Evolutionary conservation across 1,140 invertebrate species (phyloP).

Genomic region (Zaprionus ornatus): DNA sequence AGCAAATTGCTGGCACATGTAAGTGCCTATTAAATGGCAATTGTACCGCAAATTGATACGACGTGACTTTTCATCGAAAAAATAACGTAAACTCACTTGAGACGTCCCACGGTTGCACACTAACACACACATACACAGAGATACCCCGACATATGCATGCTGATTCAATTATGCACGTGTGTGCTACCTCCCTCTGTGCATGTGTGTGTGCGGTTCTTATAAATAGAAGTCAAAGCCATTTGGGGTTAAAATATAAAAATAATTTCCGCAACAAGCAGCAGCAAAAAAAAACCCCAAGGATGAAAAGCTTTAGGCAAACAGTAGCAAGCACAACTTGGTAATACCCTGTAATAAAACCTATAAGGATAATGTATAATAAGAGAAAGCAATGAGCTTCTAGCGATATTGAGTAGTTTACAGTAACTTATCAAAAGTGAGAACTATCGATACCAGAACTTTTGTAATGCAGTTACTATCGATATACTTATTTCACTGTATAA

Average conservation of each 20-base stretch:
- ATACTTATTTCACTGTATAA: not conserved
- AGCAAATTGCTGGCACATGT: slow-evolving; percentile 65
- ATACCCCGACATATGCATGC: not conserved
- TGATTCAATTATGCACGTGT: slow-evolving; percentile 26
- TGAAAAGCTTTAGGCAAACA: slow-evolving; percentile 4
- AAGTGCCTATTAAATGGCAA: slow-evolving; percentile 82
- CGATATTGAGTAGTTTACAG: no score
- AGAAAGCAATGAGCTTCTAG: no score
- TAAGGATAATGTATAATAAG: no score
- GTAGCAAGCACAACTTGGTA: not conserved
- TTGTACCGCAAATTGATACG: slow-evolving; percentile 79
- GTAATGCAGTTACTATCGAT: not conserved
- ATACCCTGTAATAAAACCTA: not conserved
- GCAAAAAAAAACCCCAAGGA: slow-evolving; percentile 3
- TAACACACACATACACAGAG: slow-evolving; percentile 7
- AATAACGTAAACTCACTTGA: slow-evolving; percentile 62
- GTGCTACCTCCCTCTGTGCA: not conserved
- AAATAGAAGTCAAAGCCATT: slow-evolving; percentile 72
- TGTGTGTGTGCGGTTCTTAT: slow-evolving; percentile 16
- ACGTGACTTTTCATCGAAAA: slow-evolving; percentile 78
- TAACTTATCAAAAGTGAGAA: no score
- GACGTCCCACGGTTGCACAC: slow-evolving; percentile 55
- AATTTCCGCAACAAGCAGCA: slow-evolving; percentile 54
- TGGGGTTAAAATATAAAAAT: slow-evolving; percentile 79
- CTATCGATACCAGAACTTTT: not conserved